These are phyloP conservation scores for Apocrypta bakeri DNA, from an alignment of 1,140 invertebrate species.

Conservation along the genomic window DNA sequence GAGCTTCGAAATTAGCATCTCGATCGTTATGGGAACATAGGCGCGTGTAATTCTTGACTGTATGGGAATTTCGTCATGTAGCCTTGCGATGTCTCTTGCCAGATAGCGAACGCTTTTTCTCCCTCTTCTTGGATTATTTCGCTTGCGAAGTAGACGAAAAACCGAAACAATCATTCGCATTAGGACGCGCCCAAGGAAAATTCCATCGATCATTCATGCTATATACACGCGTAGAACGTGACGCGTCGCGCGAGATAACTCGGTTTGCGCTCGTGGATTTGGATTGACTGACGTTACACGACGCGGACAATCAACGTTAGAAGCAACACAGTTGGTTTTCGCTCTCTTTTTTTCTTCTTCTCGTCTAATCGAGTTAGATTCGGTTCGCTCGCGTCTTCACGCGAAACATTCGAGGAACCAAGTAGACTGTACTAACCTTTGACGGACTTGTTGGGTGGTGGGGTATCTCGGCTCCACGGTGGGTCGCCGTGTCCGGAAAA, in stretches of 20 bases:
- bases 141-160: neutral
- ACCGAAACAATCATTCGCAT: neutral
- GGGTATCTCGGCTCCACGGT: constrained; percentile 90
- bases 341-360: neutral
- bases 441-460: constrained; percentile 84
- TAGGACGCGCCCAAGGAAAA: neutral
- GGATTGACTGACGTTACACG: constrained; percentile 11
- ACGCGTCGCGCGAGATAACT: constrained; percentile 20
- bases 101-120: neutral
- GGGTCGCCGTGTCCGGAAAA: constrained; percentile 96
- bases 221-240: neutral
- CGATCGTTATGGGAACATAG: constrained; percentile 4
- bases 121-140: neutral
- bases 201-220: constrained; percentile 24
- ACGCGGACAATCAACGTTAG: neutral
- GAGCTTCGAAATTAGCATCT: constrained; percentile 29
- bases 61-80: constrained; percentile 21
- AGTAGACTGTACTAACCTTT: constrained; percentile 82
- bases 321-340: neutral
- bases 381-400: neutral
- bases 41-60: too few species aligned
- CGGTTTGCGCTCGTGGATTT: constrained; percentile 20
- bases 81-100: too few species aligned
- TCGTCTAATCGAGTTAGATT: neutral
- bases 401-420: too few species aligned